phyloP scores from a whole-genome alignment of 2,113 vertebrate genomes.

The Sinosuthora webbiana region DNA sequence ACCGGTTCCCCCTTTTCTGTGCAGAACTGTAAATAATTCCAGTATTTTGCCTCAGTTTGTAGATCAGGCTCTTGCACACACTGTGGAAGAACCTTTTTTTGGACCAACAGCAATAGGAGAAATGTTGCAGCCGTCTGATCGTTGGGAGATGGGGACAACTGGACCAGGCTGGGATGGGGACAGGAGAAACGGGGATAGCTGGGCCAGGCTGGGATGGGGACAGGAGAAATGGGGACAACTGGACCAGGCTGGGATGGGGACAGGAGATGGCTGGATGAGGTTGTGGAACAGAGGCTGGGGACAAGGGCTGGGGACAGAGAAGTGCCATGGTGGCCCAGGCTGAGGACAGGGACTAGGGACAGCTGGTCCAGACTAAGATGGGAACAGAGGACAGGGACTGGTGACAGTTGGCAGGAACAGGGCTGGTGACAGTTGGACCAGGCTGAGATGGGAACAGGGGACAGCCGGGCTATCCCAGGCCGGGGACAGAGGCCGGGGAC shows the following conservation, averaged over 20 bases:
- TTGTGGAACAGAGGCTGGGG: neutral
- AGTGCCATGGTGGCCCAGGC: neutral
- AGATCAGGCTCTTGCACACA: neutral
- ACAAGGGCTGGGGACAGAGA: neutral
- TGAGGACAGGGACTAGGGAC: no score
- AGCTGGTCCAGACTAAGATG: neutral
- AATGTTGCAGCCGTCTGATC: neutral
- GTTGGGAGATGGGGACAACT: neutral
- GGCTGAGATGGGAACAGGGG: neutral
- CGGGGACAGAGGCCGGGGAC: neutral
- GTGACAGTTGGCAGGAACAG: no score
- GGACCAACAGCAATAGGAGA: neutral
- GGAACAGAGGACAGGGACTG: neutral
- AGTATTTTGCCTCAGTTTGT: neutral
- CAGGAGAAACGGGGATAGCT: neutral
- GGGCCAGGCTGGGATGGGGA: neutral
- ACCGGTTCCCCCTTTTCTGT: fast-evolving
- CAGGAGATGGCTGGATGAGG: neutral
- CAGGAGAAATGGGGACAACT: neutral
- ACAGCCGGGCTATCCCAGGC: neutral
- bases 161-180: neutral
- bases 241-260: neutral
- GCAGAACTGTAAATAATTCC: neutral
- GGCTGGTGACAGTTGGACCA: neutral
- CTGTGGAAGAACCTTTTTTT: neutral